Evolutionary conservation across 64 coral and sea anemone genomes (phyloP), one percentile per base, ranked within the genome.

Genomic region (Porites lutea): DNA sequence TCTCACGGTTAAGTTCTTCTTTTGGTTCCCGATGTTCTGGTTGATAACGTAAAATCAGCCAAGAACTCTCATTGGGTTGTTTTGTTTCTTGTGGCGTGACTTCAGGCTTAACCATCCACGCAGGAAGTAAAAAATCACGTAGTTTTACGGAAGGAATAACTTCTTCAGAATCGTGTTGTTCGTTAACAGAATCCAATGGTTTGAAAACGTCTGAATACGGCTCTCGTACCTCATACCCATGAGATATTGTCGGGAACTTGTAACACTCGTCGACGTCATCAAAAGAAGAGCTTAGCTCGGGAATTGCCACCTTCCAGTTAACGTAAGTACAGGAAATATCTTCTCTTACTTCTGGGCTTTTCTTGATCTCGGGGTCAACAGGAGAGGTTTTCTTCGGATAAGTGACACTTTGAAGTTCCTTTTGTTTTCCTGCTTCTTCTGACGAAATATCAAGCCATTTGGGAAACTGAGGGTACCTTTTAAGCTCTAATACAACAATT

Each of bases 91-190:
- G 3, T 72, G 48, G 16, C 72, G n/a, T 57, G 10, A 50, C 19
- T 10, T 72, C 50, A n/a, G 45, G 51, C 15, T 65, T 21, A 46
- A 71, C 65, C 83, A 87, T 87, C 83, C 83, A 89, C 45, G 57
- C 73, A 52, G 87, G 87, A 15, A 89, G 72, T 8, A 51, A 52
- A 46, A 77, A 22, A 4, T 89, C 59, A 47, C 74, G 43, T 11
- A 13, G 65, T 54, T 89, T 3, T 11, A 48, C 54, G 48, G 71
- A 59, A 65, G 88, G 75, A 18, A 68, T 47, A 77, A 64, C 59
- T 67, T 83, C 55, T 78, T 92, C 82, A 47, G 73, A 72, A 9
- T 55, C 79, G 8, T 21, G 11, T 4, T 61, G 75, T 13, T 55
- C 9, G 49, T 59, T 27, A 87, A 74, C 68, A 70, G 83, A 65